These are phyloP conservation scores for Chrosomus eos DNA, from an alignment of 2,797 vertebrate genomes.

Conservation along the genomic window DNA sequence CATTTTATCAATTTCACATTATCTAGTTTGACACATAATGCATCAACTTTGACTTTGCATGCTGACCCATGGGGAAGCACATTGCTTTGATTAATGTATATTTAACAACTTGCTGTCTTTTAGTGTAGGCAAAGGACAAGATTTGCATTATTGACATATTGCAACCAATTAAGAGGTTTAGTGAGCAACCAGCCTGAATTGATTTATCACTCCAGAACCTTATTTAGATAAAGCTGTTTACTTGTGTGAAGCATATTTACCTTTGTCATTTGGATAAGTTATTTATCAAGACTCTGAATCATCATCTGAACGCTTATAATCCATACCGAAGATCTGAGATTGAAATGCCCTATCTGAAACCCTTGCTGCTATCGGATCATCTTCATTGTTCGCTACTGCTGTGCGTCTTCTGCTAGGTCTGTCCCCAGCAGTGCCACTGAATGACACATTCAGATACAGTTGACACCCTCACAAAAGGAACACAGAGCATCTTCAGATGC, in stretches of 20 bases:
- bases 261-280: not conserved
- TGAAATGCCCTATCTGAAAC: constrained; percentile 35
- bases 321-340: constrained; percentile 17
- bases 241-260: constrained; percentile 21
- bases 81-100: constrained; percentile 44
- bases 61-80: not conserved
- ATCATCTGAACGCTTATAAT: not conserved
- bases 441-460: constrained; percentile 53
- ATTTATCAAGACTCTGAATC: constrained; percentile 7
- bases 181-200: constrained; percentile 27
- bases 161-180: constrained; percentile 37
- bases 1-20: constrained; percentile 35
- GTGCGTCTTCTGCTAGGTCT: constrained; percentile 43
- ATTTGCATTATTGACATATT: constrained; percentile 52
- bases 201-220: constrained; percentile 37
- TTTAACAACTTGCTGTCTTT: constrained; percentile 10
- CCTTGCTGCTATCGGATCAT: constrained; percentile 41
- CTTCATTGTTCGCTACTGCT: constrained; percentile 48
- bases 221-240: constrained; percentile 37
- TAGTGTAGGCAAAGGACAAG: not conserved
- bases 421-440: constrained; percentile 50
- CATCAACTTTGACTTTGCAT: constrained; percentile 12
- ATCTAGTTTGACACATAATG: constrained; percentile 9
- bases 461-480: constrained; percentile 59
- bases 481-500: constrained; percentile 42